Evolutionary conservation across 2,888 invertebrate species (phyloP).

Genomic region (Rotaria socialis): DNA sequence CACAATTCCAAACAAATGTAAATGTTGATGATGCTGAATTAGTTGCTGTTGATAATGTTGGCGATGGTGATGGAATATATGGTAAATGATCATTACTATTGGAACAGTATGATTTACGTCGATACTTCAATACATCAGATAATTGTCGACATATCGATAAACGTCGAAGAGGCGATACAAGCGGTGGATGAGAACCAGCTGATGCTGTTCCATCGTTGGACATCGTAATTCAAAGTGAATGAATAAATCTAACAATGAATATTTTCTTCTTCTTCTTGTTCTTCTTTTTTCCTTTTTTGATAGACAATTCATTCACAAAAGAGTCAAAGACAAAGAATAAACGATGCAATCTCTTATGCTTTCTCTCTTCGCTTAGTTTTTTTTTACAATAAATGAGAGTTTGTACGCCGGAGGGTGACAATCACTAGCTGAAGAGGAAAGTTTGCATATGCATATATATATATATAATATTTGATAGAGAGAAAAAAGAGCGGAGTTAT

Average conservation of each 20-base stretch:
- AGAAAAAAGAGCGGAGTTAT: not conserved
- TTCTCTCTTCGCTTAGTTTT: not conserved
- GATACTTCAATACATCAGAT: conserved; percentile 32
- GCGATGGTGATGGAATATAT: conserved; percentile 16
- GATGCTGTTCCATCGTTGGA: conserved; percentile 1
- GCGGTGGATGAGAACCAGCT: conserved; percentile 16
- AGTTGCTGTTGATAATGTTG: not conserved
- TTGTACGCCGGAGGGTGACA: conserved; percentile 6
- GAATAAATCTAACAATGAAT: not conserved
- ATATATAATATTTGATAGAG: not conserved
- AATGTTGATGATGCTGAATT: conserved; percentile 34
- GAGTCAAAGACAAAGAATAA: conserved; percentile 18
- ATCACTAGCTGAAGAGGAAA: conserved; percentile 9
- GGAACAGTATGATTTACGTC: conserved; percentile 30
- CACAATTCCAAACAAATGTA: conserved; percentile 33
- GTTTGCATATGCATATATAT: not conserved
- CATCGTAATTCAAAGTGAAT: conserved; percentile 2
- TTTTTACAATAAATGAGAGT: conserved; percentile 1
- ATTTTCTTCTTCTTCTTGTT: not conserved
- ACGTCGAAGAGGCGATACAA: conserved; percentile 21
- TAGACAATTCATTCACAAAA: conserved; percentile 26
- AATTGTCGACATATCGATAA: conserved; percentile 10
- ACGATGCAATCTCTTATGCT: conserved; percentile 4
- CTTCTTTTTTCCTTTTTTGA: not conserved
- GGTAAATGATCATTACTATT: conserved; percentile 4